These are phyloP conservation scores for Eupsilia transversa DNA, from an alignment of 2,888 invertebrate genomes.

Conservation along the genomic window DNA sequence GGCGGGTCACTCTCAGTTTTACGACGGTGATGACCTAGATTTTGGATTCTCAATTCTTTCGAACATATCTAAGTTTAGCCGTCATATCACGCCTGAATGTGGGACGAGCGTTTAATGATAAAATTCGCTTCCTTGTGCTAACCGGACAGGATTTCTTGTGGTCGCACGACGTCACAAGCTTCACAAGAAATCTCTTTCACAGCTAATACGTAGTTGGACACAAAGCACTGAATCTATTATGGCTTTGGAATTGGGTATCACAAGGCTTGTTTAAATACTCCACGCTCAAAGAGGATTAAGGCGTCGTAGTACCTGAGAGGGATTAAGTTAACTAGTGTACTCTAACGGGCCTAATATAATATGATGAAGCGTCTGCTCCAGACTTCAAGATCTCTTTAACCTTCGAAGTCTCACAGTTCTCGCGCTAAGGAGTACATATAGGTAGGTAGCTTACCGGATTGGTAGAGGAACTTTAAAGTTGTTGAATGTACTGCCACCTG, in stretches of 20 bases:
- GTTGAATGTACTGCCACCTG: conserved; percentile 44
- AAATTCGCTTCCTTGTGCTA: conserved; percentile 52
- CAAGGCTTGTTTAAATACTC: conserved; percentile 19
- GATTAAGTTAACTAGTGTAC: conserved; percentile 19
- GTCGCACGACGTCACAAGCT: conserved; percentile 23
- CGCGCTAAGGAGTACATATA: too few species aligned
- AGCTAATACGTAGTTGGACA: conserved; percentile 19
- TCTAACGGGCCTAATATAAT: conserved; percentile 15
- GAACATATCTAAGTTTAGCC: conserved; percentile 67
- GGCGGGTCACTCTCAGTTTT: conserved; percentile 65
- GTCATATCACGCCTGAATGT: conserved; percentile 59
- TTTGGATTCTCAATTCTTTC: conserved; percentile 66
- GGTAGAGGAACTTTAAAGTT: conserved; percentile 29
- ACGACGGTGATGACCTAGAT: conserved; percentile 69
- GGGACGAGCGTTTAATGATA: conserved; percentile 56
- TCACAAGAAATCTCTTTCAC: conserved; percentile 28
- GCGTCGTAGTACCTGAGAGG: conserved; percentile 7
- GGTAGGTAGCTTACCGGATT: conserved; percentile 23
- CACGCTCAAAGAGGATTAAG: conserved; percentile 10
- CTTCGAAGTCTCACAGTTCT: conserved; percentile 25
- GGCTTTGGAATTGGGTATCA: conserved; percentile 26
- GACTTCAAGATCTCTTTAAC: conserved; percentile 15
- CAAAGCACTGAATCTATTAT: conserved; percentile 27
- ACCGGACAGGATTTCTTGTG: conserved; percentile 32
- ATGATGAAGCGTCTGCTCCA: conserved; percentile 7